These are phyloP conservation scores for Globicephala melas DNA, from an alignment of 2,113 vertebrate genomes.

Conservation along the genomic window DNA sequence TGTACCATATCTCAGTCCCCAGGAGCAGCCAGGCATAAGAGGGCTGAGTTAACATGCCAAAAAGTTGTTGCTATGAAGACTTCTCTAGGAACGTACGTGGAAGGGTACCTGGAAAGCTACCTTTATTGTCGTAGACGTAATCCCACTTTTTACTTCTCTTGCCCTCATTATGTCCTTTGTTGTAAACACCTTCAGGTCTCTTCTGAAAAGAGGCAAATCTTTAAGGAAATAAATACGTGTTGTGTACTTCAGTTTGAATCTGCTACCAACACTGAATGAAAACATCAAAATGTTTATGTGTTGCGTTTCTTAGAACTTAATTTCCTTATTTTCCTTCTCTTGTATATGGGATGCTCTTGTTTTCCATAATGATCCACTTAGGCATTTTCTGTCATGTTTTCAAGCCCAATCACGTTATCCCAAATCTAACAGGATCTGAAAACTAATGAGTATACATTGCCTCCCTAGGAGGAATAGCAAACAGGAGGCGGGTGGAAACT, in stretches of 20 bases:
- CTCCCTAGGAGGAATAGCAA: background rate
- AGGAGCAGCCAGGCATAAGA: background rate
- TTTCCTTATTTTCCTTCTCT: conserved; percentile 44
- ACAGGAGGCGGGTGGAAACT: background rate
- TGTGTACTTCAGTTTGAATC: background rate
- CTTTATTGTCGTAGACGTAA: background rate
- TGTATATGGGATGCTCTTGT: background rate
- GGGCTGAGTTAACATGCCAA: background rate
- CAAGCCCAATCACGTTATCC: background rate
- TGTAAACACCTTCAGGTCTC: background rate
- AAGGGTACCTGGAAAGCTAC: conserved; percentile 22
- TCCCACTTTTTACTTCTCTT: background rate
- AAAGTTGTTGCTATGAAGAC: background rate
- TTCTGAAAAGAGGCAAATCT: background rate
- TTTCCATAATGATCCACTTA: conserved; percentile 28
- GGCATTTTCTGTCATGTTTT: background rate
- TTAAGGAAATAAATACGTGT: background rate
- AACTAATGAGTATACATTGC: background rate
- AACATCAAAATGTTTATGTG: conserved; percentile 4
- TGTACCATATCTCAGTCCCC: background rate
- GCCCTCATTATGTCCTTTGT: background rate
- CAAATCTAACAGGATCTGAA: background rate
- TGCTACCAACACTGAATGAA: background rate
- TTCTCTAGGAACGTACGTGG: background rate
- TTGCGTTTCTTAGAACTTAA: conserved; percentile 3